Percentiles rank a stretch among this genome's conserved stretches.
These are phyloP conservation scores for Psittacula derbiana DNA, from an alignment of 2,797 vertebrate genomes.

Conservation along the genomic window DNA sequence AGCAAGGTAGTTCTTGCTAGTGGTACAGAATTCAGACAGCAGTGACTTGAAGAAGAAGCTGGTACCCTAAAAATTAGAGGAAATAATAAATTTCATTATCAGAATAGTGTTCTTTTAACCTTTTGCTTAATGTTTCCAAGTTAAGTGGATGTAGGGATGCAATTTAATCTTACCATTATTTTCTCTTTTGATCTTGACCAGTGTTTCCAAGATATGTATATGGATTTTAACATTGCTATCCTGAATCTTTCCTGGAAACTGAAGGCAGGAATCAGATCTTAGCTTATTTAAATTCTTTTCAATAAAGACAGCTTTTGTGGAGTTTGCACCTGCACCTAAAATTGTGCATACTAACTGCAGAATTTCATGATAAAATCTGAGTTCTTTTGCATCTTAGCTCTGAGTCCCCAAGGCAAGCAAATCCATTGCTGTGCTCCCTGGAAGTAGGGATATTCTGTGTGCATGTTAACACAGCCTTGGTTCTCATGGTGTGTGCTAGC, in stretches of 20 bases:
- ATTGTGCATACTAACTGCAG: background rate
- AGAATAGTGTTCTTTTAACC: background rate
- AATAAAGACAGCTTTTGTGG: background rate
- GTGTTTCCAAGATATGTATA: background rate
- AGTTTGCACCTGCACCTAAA: background rate
- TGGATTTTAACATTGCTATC: background rate
- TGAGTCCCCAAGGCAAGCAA: background rate
- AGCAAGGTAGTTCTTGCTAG: background rate
- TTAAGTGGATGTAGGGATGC: background rate
- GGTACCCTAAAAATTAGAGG: background rate
- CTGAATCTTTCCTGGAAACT: background rate
- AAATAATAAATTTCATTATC: background rate
- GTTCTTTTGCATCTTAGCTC: background rate
- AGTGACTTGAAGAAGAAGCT: background rate
- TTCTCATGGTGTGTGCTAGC: background rate
- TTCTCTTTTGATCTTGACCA: background rate
- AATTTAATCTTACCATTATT: background rate
- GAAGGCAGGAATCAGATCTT: background rate
- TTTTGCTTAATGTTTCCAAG: background rate
- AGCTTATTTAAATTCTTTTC: background rate
- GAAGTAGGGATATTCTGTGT: background rate
- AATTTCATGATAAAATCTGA: background rate
- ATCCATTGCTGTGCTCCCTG: background rate
- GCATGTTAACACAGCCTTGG: background rate
- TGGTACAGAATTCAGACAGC: background rate